Evolutionary conservation across 1,140 invertebrate genomes (phyloP).

Genomic region (Paramacrobiotus metropolitanus): DNA sequence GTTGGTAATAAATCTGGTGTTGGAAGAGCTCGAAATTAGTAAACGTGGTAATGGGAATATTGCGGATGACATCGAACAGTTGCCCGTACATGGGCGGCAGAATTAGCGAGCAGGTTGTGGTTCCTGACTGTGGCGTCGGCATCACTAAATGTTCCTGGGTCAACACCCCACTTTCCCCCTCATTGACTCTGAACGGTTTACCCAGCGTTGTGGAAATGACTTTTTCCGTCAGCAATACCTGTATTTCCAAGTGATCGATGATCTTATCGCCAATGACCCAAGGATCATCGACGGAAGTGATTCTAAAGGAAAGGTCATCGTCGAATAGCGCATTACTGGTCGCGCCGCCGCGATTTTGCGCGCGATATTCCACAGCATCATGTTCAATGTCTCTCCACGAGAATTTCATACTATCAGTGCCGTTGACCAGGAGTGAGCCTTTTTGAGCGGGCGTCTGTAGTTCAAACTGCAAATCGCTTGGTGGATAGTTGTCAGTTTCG

Average conservation of each 20-base stretch:
- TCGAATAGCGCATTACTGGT: neutral
- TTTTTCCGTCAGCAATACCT: neutral
- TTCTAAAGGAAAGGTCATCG: neutral
- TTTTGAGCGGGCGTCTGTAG: neutral
- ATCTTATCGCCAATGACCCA: neutral
- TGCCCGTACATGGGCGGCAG: constrained; percentile 22
- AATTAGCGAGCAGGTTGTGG: constrained; percentile 22
- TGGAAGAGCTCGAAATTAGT: constrained; percentile 16
- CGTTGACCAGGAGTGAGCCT: neutral
- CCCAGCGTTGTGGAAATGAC: constrained; percentile 1
- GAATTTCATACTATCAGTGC: neutral
- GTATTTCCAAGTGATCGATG: constrained; percentile 3
- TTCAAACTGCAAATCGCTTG: neutral
- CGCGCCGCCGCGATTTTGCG: neutral
- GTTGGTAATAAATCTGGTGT: constrained; percentile 22
- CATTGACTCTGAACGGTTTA: constrained; percentile 17
- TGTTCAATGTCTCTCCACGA: neutral
- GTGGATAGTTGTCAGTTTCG: neutral
- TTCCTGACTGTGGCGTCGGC: constrained; percentile 21
- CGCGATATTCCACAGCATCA: neutral
- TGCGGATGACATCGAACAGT: constrained; percentile 21
- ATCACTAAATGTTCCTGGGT: constrained; percentile 17
- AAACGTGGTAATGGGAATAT: constrained; percentile 20
- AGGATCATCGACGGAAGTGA: neutral
- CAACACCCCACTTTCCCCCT: constrained; percentile 20